phyloP scores from a whole-genome alignment of 1,140 invertebrate genomes.

The Lepidurus couesii region DNA sequence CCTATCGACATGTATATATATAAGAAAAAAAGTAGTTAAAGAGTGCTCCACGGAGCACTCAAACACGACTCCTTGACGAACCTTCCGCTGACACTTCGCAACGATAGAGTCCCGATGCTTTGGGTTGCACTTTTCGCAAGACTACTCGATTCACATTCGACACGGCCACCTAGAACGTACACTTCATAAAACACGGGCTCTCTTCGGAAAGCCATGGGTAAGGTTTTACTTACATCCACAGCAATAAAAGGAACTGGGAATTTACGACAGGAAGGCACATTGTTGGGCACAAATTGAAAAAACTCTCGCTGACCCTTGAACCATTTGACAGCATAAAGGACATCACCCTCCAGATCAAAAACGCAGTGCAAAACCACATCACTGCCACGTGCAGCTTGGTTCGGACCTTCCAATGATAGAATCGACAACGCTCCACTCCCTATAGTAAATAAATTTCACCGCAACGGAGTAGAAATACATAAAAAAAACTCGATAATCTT shows the following conservation, averaged over 20 bases:
- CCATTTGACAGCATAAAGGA: slow-evolving; percentile 36
- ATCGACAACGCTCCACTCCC: background rate
- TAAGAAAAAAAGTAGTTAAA: background rate
- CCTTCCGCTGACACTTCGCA: slow-evolving; percentile 33
- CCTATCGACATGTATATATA: background rate
- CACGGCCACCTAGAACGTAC: background rate
- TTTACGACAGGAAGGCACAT: slow-evolving; percentile 24
- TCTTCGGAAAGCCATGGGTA: background rate
- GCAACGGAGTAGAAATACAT: background rate
- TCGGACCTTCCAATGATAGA: slow-evolving; percentile 29
- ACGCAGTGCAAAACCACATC: slow-evolving; percentile 61
- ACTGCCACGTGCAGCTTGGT: slow-evolving; percentile 55
- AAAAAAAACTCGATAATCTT: background rate
- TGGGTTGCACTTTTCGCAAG: slow-evolving; percentile 28
- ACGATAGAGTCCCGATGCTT: slow-evolving; percentile 29
- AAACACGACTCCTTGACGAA: background rate
- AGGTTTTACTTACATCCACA: slow-evolving; percentile 33
- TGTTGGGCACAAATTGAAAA: slow-evolving; percentile 34
- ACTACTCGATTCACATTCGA: slow-evolving; percentile 26
- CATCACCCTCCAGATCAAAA: slow-evolving; percentile 53
- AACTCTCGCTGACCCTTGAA: slow-evolving; percentile 34
- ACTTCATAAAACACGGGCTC: background rate
- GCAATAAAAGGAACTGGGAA: slow-evolving; percentile 30
- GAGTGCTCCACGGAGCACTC: background rate
- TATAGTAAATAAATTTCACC: background rate